Evolutionary conservation across 2,797 vertebrate species (phyloP).

Genomic region (Phaenicophaeus curvirostris): DNA sequence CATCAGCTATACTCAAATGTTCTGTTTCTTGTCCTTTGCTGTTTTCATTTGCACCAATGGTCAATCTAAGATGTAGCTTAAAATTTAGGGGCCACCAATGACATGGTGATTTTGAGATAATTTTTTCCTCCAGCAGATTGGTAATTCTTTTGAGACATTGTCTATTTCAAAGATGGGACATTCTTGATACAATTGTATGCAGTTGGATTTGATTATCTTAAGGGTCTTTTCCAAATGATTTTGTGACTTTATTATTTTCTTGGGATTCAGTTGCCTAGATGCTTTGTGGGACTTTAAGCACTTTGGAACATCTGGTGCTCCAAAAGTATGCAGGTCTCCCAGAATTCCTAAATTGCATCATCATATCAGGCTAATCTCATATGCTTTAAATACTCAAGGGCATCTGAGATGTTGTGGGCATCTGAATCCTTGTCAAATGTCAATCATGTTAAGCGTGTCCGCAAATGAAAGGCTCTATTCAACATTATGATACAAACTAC

Average conservation of each 20-base stretch:
- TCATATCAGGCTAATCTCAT: neutral
- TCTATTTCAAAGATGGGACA: neutral
- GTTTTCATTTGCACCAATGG: neutral
- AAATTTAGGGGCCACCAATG: neutral
- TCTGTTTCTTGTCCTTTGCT: neutral
- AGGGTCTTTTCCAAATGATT: neutral
- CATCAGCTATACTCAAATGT: neutral
- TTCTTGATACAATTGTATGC: neutral
- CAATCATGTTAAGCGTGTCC: neutral
- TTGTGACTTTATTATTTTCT: neutral
- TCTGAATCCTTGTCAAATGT: neutral
- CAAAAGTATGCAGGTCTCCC: no score
- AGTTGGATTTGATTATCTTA: neutral
- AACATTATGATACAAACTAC: neutral
- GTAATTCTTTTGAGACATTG: neutral
- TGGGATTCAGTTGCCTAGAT: no score
- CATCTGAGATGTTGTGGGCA: neutral
- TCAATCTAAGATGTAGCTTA: neutral
- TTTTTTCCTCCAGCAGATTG: neutral
- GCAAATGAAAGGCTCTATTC: neutral
- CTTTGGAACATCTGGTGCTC: no score
- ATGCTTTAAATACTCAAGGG: neutral
- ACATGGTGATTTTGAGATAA: neutral
- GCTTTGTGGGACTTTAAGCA: no score
- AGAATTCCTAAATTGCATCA: neutral